Percentiles rank a stretch among this genome's conserved stretches.
phyloP scores from a whole-genome alignment of 2,797 vertebrate species.

The Podarcis lilfordi region DNA sequence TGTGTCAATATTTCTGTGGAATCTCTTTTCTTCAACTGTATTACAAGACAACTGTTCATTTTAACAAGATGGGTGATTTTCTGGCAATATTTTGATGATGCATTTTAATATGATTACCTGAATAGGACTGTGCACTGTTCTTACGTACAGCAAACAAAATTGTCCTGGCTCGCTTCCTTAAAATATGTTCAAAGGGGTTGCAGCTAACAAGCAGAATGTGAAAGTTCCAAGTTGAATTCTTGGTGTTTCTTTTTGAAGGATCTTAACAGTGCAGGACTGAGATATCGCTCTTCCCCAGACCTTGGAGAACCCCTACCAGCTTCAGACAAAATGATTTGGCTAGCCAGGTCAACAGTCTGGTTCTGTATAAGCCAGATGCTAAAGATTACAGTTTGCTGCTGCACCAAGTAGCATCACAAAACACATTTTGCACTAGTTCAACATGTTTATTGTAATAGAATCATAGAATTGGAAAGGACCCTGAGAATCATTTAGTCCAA shows the following conservation, averaged over 20 bases:
- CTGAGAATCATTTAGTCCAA: no score
- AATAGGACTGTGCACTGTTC: background rate
- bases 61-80: background rate
- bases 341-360: background rate
- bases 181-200: background rate
- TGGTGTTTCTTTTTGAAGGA: background rate
- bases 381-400: background rate
- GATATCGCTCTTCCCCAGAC: background rate
- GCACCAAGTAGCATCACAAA: background rate
- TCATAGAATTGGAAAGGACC: no score
- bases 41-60: constrained; percentile 1
- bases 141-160: constrained; percentile 18
- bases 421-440: background rate
- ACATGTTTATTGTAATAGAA: background rate
- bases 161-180: background rate
- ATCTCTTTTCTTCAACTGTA: background rate
- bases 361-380: background rate
- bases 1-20: background rate
- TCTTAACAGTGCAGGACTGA: background rate
- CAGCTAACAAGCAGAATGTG: background rate
- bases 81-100: constrained; percentile 9
- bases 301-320: background rate
- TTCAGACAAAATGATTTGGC: background rate
- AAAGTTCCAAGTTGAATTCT: background rate
- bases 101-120: background rate